phyloP scores from a whole-genome alignment of 1,140 invertebrate genomes.

The Drosophila oshimai region DNA sequence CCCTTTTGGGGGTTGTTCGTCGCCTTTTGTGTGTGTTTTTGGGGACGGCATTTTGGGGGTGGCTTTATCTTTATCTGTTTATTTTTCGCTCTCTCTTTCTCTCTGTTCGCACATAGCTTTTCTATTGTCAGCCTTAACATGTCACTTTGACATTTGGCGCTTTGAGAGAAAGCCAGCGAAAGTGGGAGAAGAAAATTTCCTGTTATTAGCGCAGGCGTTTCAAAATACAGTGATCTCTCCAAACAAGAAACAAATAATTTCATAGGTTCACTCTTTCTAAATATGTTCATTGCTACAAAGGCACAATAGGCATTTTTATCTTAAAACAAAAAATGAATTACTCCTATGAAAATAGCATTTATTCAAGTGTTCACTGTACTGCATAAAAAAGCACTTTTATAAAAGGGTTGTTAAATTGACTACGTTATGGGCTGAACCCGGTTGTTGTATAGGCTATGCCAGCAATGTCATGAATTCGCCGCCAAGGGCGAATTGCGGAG shows the following conservation, averaged over 20 bases:
- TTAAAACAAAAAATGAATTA: no score
- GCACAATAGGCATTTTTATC: no score
- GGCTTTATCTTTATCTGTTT: constrained; percentile 50
- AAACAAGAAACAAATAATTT: no score
- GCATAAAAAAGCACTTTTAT: background rate
- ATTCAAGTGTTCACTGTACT: no score
- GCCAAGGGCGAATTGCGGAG: background rate
- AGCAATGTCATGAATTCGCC: background rate
- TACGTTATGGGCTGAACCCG: background rate
- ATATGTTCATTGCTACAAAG: no score
- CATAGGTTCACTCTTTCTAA: no score
- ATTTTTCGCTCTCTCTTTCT: constrained; percentile 53
- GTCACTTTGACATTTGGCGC: constrained; percentile 62
- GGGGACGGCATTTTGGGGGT: constrained; percentile 43
- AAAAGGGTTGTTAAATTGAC: background rate
- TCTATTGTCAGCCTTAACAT: constrained; percentile 28
- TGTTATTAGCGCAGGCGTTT: background rate
- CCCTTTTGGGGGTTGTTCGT: constrained; percentile 22
- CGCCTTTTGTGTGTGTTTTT: background rate
- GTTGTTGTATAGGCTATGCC: background rate
- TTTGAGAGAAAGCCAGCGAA: background rate
- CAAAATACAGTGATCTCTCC: no score
- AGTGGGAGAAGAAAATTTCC: background rate
- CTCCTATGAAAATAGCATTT: no score
- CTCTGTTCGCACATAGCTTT: constrained; percentile 37